These are phyloP conservation scores for Sphaeramia orbicularis DNA, from an alignment of 2,797 vertebrate species.

Conservation along the genomic window DNA sequence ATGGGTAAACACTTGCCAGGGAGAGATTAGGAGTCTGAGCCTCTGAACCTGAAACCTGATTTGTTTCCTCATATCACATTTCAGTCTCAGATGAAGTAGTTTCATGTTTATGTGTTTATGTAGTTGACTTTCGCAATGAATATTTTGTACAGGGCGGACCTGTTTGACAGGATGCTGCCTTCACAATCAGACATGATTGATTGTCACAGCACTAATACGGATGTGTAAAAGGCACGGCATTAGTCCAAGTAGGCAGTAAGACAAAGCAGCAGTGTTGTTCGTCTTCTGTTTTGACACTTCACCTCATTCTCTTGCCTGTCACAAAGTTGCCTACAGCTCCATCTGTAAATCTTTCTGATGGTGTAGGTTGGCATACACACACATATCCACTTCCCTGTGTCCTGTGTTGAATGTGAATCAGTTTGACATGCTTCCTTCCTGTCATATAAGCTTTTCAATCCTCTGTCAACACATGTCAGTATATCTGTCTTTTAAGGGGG, in stretches of 20 bases:
- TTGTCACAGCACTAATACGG: conserved; percentile 16
- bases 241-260: conserved; percentile 38
- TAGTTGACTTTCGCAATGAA: not conserved
- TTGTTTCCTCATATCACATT: conserved; percentile 29
- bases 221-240: conserved; percentile 27
- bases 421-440: not conserved
- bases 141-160: conserved; percentile 25
- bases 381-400: conserved; percentile 1
- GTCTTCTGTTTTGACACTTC: conserved; percentile 49
- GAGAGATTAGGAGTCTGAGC: not conserved
- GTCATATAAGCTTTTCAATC: conserved; percentile 10
- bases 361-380: conserved; percentile 5
- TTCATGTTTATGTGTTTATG: conserved; percentile 1
- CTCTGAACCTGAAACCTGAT: conserved; percentile 20
- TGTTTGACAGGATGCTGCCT: conserved; percentile 40
- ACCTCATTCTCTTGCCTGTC: conserved; percentile 39
- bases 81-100: conserved; percentile 17
- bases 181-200: conserved; percentile 21
- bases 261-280: conserved; percentile 67
- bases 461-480: not conserved
- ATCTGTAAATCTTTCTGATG: conserved; percentile 13
- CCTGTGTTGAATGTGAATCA: not conserved
- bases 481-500: conserved; percentile 2
- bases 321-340: conserved; percentile 22
- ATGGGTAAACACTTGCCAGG: not conserved